Base-by-base conservation (phyloP, 2,888 invertebrate species). In the Helobdella robusta region DNA sequence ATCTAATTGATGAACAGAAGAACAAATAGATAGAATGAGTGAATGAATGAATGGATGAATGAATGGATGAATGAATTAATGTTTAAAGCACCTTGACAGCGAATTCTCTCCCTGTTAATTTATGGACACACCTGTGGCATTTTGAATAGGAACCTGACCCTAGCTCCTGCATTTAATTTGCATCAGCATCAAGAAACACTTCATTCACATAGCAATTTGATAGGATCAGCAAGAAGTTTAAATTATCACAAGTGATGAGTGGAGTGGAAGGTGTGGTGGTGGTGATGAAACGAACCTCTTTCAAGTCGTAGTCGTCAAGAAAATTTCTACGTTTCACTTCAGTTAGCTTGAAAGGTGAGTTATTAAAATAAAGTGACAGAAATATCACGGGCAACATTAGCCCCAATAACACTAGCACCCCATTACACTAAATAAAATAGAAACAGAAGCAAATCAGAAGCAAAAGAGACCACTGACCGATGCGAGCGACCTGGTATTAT, bases 131-230 rank as follows among this genome's bases (percentile, higher is more conserved):
- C 65, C 91, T 83, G 72, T 88, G 88, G 75, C 95, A 95, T 2
- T 89, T 87, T 44, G 95, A 93, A 79, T 91, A 97, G 70, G 93
- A 91, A 60, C 98, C 97, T 59, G 86, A 86, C 0, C 95, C 97
- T 67, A 98, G 84, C 77, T 89, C 78, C 79, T 81, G 72, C 73
- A 72, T 28, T 35, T 61, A 69, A 44, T 23, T 34, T 30, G 48
- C 52, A 52, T 52, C 6, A 52, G 20, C 52, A 52, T 52, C 56
- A 56, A n/a, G n/a, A n/a, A n/a, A n/a, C n/a, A n/a, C n/a, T n/a
- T n/a, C n/a, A n/a, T n/a, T n/a, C n/a, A n/a, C n/a, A n/a, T n/a
- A n/a, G n/a, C n/a, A n/a, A n/a, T n/a, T n/a, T n/a, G n/a, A n/a
- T n/a, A n/a, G n/a, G n/a, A n/a, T n/a, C n/a, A n/a, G n/a, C n/a